These are phyloP conservation scores for Arctia plantaginis DNA, from an alignment of 2,888 invertebrate genomes.

Conservation along the genomic window DNA sequence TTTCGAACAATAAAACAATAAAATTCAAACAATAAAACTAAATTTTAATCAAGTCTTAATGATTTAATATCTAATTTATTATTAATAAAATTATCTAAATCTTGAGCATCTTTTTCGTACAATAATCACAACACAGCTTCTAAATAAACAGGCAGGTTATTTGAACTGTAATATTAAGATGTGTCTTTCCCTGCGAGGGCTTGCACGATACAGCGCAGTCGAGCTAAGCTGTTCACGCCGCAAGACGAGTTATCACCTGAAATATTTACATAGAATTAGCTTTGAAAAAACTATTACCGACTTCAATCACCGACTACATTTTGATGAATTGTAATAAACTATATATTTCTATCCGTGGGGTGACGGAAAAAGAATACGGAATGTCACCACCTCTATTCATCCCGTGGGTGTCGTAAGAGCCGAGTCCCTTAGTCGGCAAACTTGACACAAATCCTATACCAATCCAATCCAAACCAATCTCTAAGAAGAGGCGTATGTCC, in stretches of 20 bases:
- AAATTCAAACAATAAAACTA: neutral
- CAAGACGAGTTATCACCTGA: constrained; percentile 69
- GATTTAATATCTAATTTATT: constrained; percentile 10
- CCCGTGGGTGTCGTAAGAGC: too few relatives aligned
- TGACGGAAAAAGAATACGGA: too few relatives aligned
- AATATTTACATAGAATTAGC: constrained; percentile 29
- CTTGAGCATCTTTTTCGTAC: constrained; percentile 34
- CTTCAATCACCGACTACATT: too few relatives aligned
- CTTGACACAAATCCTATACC: too few relatives aligned
- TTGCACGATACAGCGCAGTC: constrained; percentile 90
- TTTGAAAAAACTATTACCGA: neutral
- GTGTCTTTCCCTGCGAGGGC: constrained; percentile 84
- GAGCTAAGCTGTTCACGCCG: constrained; percentile 88
- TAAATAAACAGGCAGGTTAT: neutral
- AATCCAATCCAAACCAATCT: too few relatives aligned
- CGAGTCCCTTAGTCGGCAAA: too few relatives aligned
- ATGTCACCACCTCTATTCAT: too few relatives aligned
- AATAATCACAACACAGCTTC: constrained; percentile 7
- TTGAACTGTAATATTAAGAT: constrained; percentile 49
- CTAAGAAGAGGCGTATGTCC: too few relatives aligned
- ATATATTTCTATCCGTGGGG: too few relatives aligned
- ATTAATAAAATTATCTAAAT: constrained; percentile 32
- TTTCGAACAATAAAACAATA: too few relatives aligned
- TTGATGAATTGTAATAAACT: too few relatives aligned
- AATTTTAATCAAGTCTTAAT: constrained; percentile 1